Base-by-base conservation (phyloP, 2,797 vertebrate genomes). In the Gallinago solitaria region DNA sequence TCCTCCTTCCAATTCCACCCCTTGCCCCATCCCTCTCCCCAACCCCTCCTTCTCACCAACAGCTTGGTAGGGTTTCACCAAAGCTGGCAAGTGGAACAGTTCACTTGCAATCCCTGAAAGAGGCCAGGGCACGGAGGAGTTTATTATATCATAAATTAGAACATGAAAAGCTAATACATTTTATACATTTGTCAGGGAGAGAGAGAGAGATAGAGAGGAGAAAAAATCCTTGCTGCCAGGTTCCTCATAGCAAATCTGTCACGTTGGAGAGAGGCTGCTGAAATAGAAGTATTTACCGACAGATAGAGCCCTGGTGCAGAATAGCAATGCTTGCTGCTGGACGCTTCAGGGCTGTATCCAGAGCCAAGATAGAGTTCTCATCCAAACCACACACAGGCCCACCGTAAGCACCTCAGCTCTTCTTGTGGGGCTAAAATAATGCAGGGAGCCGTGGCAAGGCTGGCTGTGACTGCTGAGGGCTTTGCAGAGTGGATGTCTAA, bases 121-220 rank as follows among this genome's bases (percentile, higher is more conserved):
- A 89, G 53, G 32, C 64, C 83, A 64, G 69, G 90, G 61, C 79
- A 88, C 21, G 35, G 57, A 87, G 59, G 27, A 81, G 91, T 96
- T 96, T 96, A 96, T 95, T 92, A 68, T 61, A 91, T 67, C 83
- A 94, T 95, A 97, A 97, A 96, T 96, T 95, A 96, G 80, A 95
- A 69, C 59, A 80, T 90, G 91, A 85, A 96, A 97, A 97, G 48
- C 74, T 87, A 95, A 96, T 94, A 75, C 47, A 75, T 85, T 95
- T 94, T 87, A 94, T 87, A 84, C 77, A 94, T 96, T 96, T 96
- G 89, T 96, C 92, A 94, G 82, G 51, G 69, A 53, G 32, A 23
- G 67, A 65, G 71, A 20, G 67, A 65, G 71, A 69, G 37, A 37
- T 37, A 37, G 28, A 30, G 59, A 56, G 79, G 68, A 25, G 20